Conservation (phyloP, 2,797 vertebrate species). For the Semaprochilodus insignis region DNA sequence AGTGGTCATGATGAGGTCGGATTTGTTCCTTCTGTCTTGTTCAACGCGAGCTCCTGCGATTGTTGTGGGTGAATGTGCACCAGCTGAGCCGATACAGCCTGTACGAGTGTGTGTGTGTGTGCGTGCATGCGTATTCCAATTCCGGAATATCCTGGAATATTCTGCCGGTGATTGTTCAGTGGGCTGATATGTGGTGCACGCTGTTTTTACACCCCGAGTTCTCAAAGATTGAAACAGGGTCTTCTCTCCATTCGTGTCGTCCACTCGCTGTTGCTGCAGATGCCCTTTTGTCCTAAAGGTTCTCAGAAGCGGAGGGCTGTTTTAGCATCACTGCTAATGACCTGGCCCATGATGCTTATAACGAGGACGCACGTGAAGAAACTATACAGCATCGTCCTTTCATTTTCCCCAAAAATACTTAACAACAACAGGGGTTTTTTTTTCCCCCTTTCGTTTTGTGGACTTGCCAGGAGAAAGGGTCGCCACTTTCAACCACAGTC, state of each 20-base stretch:
- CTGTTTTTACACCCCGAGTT: neutral
- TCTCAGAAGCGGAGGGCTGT: neutral
- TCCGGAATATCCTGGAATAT: neutral
- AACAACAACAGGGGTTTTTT: too few species aligned
- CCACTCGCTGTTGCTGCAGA: neutral
- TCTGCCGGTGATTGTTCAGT: neutral
- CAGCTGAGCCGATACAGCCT: neutral
- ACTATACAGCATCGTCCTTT: neutral
- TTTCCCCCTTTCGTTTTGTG: too few species aligned
- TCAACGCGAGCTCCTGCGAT: neutral
- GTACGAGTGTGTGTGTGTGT: neutral
- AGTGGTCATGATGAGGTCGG: neutral
- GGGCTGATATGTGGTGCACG: neutral
- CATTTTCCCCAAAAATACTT: neutral
- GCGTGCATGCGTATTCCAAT: neutral
- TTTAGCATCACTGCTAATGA: neutral
- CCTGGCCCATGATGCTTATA: neutral
- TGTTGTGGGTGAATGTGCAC: neutral
- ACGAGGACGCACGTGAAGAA: neutral
- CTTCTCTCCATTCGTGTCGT: neutral
- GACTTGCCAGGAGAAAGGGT: too few species aligned
- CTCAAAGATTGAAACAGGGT: neutral
- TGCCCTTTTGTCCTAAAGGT: neutral
- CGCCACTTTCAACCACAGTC: too few species aligned
- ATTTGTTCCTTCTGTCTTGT: neutral